Evolutionary conservation across 2,113 vertebrate species (phyloP), one percentile per base, ranked within the genome.

Genomic region (Grallaria varia): DNA sequence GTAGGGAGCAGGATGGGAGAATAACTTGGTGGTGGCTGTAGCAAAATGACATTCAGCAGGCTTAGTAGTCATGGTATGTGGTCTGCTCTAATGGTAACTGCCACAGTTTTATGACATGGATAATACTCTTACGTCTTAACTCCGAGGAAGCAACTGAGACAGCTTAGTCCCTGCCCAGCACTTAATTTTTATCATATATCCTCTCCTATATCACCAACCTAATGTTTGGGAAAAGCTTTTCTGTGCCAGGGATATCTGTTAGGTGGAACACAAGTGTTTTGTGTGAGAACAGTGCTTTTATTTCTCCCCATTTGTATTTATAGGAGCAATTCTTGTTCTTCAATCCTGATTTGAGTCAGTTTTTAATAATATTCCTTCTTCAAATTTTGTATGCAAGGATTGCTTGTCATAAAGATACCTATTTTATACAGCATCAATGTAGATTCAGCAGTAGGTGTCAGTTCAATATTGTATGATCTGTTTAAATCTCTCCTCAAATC

Each of bases 371-470:
- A 73, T 62, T 96, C 8, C 4, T 58, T 78, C 44, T 73, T 87
- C 60, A 79, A 76, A 64, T 80, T 89, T 62, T 77, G 9, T 58
- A 58, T 58, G 37, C 42, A 94, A 68, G 82, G 45, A 87, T 8
- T 56, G 20, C 33, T 89, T 82, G 18, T 66, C 37, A 62, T 75
- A 84, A 84, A 73, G 56, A 47, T 6, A 59, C 15, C 76, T 75
- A 75, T 78, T 84, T 86, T 72, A 71, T 83, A 31, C 33, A 79
- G 39, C 45, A 79, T 68, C 66, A 75, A 5, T 0, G 0, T 33
- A 87, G 45, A 39, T 82, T 94, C 74, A 82, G 78, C 44, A 91
- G 77, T 62, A 82, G 66, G 53, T 76, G 77, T 91, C 80, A 71
- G 58, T 79, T 95, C 84, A 82, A 20, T 58, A 84, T 14, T 76